A percentile compares a stretch with the other conserved stretches of the same genome.
phyloP scores from a whole-genome alignment of 2,888 invertebrate genomes.

The Oxyteleia sp. region DNA sequence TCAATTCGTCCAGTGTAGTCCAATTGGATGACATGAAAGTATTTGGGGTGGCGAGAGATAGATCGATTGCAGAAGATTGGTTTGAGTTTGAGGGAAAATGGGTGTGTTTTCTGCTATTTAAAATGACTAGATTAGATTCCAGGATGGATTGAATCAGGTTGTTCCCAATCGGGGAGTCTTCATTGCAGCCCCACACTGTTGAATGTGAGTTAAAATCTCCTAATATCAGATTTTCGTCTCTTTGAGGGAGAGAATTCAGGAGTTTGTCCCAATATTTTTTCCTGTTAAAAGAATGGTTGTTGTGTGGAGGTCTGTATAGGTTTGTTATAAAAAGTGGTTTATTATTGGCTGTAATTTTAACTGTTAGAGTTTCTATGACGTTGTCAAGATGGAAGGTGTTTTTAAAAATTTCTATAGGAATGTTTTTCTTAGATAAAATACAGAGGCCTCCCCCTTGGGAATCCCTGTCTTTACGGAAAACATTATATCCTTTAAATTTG shows the following conservation, averaged over 20 bases:
- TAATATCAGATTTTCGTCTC: neutral
- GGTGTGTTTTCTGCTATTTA: too few relatives aligned
- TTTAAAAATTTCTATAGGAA: neutral
- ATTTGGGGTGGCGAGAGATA: too few relatives aligned
- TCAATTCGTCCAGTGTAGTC: neutral
- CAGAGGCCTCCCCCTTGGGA: neutral
- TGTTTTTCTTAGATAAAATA: neutral
- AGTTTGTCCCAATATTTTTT: constrained; percentile 28
- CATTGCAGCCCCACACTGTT: neutral
- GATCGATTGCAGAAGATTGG: too few relatives aligned
- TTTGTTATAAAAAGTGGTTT: constrained; percentile 22
- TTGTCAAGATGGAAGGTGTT: neutral
- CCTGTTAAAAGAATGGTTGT: neutral
- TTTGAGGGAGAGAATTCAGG: constrained; percentile 6
- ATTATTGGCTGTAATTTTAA: constrained; percentile 14
- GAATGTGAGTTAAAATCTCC: constrained; percentile 41
- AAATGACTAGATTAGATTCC: too few relatives aligned
- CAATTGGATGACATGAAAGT: neutral
- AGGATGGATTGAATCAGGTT: neutral
- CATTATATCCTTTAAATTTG: neutral
- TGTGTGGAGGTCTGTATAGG: constrained; percentile 24
- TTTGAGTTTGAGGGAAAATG: too few relatives aligned
- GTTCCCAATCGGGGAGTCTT: neutral
- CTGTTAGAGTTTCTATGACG: constrained; percentile 23
- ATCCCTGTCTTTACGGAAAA: neutral